These are phyloP conservation scores for Geotrypetes seraphini DNA, from an alignment of 2,797 vertebrate genomes.

Conservation along the genomic window DNA sequence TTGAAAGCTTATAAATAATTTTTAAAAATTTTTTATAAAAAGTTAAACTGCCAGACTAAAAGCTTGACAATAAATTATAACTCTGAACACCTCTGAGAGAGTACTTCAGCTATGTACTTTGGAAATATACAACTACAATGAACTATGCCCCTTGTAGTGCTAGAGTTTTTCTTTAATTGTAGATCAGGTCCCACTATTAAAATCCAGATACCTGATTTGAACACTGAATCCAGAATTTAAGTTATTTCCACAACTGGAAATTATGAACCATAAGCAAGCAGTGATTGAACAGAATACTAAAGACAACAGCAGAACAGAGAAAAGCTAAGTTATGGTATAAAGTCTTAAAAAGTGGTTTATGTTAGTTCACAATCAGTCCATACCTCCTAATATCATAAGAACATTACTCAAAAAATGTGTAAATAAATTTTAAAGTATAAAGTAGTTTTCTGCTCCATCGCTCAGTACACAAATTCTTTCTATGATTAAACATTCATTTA, in stretches of 20 bases:
- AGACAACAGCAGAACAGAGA: constrained; percentile 15
- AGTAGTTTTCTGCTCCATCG: constrained; percentile 46
- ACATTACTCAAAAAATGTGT: constrained; percentile 11
- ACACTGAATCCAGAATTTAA: constrained; percentile 1
- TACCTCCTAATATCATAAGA: not conserved
- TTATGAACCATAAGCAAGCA: constrained; percentile 15
- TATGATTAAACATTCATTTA: no score
- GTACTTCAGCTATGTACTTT: not conserved
- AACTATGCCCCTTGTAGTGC: no score
- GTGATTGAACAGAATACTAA: constrained; percentile 6
- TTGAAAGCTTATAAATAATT: no score
- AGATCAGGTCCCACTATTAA: no score
- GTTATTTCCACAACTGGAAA: not conserved
- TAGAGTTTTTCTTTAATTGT: no score
- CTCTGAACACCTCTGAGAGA: no score
- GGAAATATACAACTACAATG: no score
- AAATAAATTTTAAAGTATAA: not conserved
- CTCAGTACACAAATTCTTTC: constrained; percentile 41
- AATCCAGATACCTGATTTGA: constrained; percentile 1
- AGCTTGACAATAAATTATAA: no score
- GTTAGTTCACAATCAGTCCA: no score
- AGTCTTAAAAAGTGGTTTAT: constrained; percentile 13
- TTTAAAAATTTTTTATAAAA: no score
- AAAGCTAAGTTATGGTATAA: constrained; percentile 4
- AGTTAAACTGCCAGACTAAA: no score